Evolutionary conservation across 30 jellyfish, hydroid and myxozoan genomes (phyloP).

Genomic region (Cassiopea xamachana): DNA sequence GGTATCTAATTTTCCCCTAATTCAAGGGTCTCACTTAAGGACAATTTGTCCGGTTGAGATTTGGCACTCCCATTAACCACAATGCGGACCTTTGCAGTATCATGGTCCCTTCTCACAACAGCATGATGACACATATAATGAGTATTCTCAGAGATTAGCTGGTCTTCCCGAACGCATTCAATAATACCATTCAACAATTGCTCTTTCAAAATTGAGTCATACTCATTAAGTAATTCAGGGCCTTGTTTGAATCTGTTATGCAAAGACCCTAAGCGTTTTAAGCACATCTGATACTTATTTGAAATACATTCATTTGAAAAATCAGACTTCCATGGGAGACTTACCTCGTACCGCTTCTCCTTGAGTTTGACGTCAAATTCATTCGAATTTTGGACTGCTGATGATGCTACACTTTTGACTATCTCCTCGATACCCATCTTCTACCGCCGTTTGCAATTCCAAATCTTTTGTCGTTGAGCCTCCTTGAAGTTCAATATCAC

Average conservation of each 20-base stretch:
- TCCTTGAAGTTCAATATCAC: background rate
- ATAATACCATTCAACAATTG: conserved; percentile 20
- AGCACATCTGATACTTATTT: conserved; percentile 9
- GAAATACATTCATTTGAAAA: background rate
- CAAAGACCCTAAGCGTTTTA: conserved; percentile 14
- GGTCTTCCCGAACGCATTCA: conserved; percentile 45
- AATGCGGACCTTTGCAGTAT: conserved; percentile 48
- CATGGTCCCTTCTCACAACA: conserved; percentile 42
- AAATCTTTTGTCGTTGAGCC: background rate
- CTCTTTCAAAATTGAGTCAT: conserved; percentile 27
- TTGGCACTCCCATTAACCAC: conserved; percentile 63
- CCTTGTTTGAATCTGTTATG: conserved; percentile 3
- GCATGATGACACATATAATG: conserved; percentile 47
- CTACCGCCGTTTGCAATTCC: background rate
- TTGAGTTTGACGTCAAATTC: conserved; percentile 3
- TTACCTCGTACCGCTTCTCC: conserved; percentile 18
- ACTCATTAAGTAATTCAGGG: conserved; percentile 39
- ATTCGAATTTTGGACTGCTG: background rate
- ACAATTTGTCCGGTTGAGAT: conserved; percentile 4
- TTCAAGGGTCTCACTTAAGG: conserved; percentile 45
- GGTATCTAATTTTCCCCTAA: conserved; percentile 27
- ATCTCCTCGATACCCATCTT: background rate
- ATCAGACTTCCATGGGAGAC: conserved; percentile 56
- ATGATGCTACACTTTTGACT: background rate
- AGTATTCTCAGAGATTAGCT: background rate